Conservation (phyloP, 2,797 vertebrate species). For the Odontamblyopus rebecca region DNA sequence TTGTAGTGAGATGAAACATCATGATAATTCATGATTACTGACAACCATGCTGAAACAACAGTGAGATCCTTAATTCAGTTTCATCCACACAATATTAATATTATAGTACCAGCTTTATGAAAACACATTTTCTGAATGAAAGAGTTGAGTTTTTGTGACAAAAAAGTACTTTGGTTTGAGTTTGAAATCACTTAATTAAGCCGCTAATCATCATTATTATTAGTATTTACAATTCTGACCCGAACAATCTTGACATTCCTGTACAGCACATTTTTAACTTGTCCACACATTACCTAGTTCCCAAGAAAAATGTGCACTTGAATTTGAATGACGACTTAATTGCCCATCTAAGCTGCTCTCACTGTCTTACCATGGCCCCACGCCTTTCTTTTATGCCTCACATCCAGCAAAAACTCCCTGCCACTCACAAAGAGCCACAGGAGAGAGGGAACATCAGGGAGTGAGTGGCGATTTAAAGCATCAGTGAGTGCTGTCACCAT, state of each 20-base stretch:
- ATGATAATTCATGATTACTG: too few relatives aligned
- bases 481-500: slow-evolving; percentile 64
- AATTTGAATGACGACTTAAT: slow-evolving; percentile 78
- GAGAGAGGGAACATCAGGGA: slow-evolving; percentile 46
- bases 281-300: slow-evolving; percentile 58
- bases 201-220: too few relatives aligned
- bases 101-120: too few relatives aligned
- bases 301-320: slow-evolving; percentile 63
- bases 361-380: slow-evolving; percentile 7
- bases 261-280: slow-evolving; percentile 31
- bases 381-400: slow-evolving; percentile 69
- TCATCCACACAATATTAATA: too few relatives aligned
- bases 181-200: too few relatives aligned
- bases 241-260: not conserved
- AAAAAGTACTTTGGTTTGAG: too few relatives aligned
- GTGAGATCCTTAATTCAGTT: too few relatives aligned
- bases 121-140: too few relatives aligned
- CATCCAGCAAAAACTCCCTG: slow-evolving; percentile 68
- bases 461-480: slow-evolving; percentile 65
- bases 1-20: too few relatives aligned
- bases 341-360: slow-evolving; percentile 51
- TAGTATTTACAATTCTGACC: too few relatives aligned
- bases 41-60: too few relatives aligned
- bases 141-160: too few relatives aligned
- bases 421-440: slow-evolving; percentile 66